Percentiles rank a stretch among this genome's conserved stretches.
phyloP scores from a whole-genome alignment of 2,888 invertebrate species.

The Hirtodrosophila confusa region DNA sequence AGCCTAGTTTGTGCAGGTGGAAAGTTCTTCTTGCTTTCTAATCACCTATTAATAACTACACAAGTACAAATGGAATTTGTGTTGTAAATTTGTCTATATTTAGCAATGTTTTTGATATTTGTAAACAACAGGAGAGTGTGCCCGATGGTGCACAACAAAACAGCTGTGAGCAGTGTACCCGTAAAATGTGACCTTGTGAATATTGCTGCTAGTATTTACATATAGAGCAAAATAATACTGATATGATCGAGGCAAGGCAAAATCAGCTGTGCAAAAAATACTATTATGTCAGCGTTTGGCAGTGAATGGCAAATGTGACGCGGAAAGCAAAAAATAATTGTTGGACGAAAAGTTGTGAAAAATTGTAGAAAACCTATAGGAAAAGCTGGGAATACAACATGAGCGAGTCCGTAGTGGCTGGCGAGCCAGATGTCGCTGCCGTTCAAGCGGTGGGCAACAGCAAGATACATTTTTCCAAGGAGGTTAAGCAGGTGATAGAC shows the following conservation, averaged over 20 bases:
- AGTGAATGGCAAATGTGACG: constrained; percentile 43
- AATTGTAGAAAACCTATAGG: background rate
- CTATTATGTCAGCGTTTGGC: constrained; percentile 9
- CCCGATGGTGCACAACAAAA: background rate
- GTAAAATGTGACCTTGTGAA: too few relatives aligned
- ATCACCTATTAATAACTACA: too few relatives aligned
- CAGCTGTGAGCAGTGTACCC: background rate
- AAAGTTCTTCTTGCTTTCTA: too few relatives aligned
- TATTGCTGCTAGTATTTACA: background rate
- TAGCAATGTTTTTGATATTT: background rate
- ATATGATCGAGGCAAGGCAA: background rate
- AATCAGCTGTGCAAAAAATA: constrained; percentile 37
- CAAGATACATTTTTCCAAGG: constrained; percentile 88
- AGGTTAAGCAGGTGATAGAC: constrained; percentile 95
- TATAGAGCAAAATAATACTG: too few relatives aligned
- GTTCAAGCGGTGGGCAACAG: constrained; percentile 44
- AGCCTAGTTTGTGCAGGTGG: too few relatives aligned
- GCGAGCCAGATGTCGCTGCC: constrained; percentile 27
- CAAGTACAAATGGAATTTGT: too few relatives aligned
- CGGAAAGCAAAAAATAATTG: constrained; percentile 22
- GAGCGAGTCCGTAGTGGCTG: constrained; percentile 48
- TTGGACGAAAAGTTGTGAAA: constrained; percentile 3
- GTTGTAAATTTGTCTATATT: too few relatives aligned
- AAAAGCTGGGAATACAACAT: constrained; percentile 26
- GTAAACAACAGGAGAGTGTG: background rate